phyloP scores from a whole-genome alignment of 2,797 vertebrate species.

The Tadarida brasiliensis region DNA sequence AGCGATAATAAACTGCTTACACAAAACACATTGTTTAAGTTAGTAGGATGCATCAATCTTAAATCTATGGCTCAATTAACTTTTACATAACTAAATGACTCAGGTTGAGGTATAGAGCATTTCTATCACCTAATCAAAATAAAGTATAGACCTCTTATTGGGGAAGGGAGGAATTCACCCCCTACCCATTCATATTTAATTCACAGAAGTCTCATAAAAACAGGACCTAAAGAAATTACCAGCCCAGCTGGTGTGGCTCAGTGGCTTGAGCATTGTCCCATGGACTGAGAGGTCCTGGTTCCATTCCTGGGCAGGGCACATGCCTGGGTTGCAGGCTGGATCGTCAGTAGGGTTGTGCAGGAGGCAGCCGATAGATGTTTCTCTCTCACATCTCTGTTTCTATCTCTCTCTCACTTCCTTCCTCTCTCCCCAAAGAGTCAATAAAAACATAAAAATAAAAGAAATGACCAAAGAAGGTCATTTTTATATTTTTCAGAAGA shows the following conservation, averaged over 20 bases:
- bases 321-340: too few relatives aligned
- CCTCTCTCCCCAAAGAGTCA: too few relatives aligned
- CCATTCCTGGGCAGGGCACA: too few relatives aligned
- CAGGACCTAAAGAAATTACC: background rate
- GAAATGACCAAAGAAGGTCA: background rate
- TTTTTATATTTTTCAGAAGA: background rate
- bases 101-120: background rate
- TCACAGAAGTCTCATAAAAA: background rate
- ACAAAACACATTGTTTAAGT: background rate
- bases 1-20: background rate
- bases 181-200: background rate
- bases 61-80: background rate
- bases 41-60: background rate
- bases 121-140: background rate
- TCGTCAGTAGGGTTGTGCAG: too few relatives aligned
- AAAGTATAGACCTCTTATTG: background rate
- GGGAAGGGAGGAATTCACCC: background rate
- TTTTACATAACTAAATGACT: background rate
- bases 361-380: too few relatives aligned
- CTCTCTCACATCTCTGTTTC: too few relatives aligned
- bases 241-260: background rate
- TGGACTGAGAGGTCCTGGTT: too few relatives aligned
- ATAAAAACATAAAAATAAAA: background rate
- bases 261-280: too few relatives aligned
- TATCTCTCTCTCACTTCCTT: too few relatives aligned